phyloP scores from a whole-genome alignment of 2,888 invertebrate genomes.

The Megaustenia siamemsis region DNA sequence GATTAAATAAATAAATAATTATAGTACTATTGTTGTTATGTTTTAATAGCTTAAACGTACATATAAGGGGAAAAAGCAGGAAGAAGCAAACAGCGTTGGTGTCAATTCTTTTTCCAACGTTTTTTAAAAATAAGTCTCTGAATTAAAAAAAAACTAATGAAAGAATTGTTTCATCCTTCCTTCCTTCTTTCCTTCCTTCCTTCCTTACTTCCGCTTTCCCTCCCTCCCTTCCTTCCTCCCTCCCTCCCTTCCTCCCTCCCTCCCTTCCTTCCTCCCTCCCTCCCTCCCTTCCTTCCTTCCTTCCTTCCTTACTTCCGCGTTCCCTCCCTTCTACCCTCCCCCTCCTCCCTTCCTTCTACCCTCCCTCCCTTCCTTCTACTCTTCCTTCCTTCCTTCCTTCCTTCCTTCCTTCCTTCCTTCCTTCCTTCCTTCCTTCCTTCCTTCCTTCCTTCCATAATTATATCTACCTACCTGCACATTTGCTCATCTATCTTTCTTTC shows the following conservation, averaged over 20 bases:
- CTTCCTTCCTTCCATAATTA: neutral
- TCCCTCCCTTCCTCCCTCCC: neutral
- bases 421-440: neutral
- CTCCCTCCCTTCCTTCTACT: too few relatives aligned
- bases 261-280: neutral
- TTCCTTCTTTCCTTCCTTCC: neutral
- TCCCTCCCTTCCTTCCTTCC: neutral
- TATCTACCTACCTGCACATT: neutral
- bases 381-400: neutral
- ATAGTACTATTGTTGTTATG: too few relatives aligned
- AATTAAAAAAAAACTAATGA: too few relatives aligned
- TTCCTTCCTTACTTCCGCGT: neutral
- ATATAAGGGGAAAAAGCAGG: too few relatives aligned
- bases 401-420: neutral
- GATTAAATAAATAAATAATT: too few relatives aligned
- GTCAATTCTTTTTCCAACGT: too few relatives aligned
- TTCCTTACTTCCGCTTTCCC: neutral
- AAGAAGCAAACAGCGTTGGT: too few relatives aligned
- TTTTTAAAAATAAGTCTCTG: too few relatives aligned
- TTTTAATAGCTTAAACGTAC: too few relatives aligned
- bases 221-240: constrained; percentile 9
- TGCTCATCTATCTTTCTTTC: too few relatives aligned
- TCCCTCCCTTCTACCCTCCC: neutral
- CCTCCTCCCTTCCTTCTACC: too few relatives aligned
- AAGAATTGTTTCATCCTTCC: too few relatives aligned